Evolutionary conservation across 2,888 invertebrate genomes (phyloP).

Genomic region (Melanophora roralis): DNA sequence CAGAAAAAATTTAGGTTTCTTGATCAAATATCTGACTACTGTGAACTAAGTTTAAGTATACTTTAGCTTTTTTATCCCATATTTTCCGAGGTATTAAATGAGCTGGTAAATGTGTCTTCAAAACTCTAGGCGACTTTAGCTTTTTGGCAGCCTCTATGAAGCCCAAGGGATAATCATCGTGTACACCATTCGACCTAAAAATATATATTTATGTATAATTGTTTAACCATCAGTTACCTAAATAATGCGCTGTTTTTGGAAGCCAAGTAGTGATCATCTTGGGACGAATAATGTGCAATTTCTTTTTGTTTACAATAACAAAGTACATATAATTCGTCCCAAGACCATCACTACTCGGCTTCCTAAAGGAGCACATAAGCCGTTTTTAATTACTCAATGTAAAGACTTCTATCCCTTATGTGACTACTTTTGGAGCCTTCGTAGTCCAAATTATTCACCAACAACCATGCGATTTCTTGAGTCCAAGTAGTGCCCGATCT

Average conservation of each 20-base stretch:
- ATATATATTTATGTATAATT: no score
- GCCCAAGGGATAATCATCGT: background rate
- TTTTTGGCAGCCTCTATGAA: conserved; percentile 24
- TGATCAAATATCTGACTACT: no score
- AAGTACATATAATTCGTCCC: no score
- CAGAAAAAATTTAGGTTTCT: no score
- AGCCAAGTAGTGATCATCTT: no score
- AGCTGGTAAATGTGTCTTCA: conserved; percentile 67
- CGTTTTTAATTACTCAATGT: conserved; percentile 61
- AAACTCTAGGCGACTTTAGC: conserved; percentile 59
- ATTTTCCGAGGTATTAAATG: conserved; percentile 64
- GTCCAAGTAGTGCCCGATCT: conserved; percentile 69
- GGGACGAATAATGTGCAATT: no score
- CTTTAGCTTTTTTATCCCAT: conserved; percentile 66
- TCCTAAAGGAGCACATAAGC: no score
- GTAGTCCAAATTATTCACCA: conserved; percentile 66
- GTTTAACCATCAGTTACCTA: no score
- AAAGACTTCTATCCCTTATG: conserved; percentile 39
- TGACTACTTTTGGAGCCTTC: conserved; percentile 49
- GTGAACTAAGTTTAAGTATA: conserved; percentile 29
- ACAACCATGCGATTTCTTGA: conserved; percentile 67
- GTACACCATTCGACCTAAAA: conserved; percentile 5
- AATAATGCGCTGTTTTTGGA: no score
- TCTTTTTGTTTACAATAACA: no score
- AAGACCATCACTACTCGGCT: background rate